Conservation (phyloP, 2,888 invertebrate genomes). For the Hirtodrosophila cameraria region DNA sequence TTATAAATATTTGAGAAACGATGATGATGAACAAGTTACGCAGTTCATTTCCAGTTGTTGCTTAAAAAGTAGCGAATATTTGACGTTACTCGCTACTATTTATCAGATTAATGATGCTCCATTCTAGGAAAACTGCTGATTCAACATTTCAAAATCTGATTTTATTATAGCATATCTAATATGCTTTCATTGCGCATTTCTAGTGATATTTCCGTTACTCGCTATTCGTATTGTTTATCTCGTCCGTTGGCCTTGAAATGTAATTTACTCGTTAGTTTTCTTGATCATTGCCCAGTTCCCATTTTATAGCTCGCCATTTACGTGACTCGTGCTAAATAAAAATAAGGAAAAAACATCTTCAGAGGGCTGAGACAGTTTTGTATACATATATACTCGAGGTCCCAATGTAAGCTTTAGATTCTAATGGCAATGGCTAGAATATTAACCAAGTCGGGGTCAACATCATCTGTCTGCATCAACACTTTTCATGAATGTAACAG, state of each 20-base stretch:
- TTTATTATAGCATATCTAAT: too few relatives aligned
- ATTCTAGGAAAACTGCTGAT: too few relatives aligned
- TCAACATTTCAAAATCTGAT: too few relatives aligned
- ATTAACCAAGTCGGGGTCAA: conserved; percentile 51
- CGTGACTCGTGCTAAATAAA: conserved; percentile 33
- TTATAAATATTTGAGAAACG: too few relatives aligned
- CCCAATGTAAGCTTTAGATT: background rate
- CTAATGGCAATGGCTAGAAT: conserved; percentile 23
- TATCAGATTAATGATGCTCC: too few relatives aligned
- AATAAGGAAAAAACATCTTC: conserved; percentile 15
- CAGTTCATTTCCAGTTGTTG: too few relatives aligned
- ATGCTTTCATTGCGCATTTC: conserved; percentile 2
- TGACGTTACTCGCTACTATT: too few relatives aligned
- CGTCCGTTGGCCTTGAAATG: conserved; percentile 29
- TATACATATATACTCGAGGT: background rate
- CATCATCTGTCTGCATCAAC: conserved; percentile 2
- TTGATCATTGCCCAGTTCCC: too few relatives aligned
- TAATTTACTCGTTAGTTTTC: conserved; percentile 24
- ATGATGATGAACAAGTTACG: too few relatives aligned
- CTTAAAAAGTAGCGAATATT: too few relatives aligned
- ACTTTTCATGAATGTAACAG: background rate
- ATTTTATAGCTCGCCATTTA: conserved; percentile 38
- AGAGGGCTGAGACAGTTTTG: conserved; percentile 3
- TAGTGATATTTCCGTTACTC: conserved; percentile 20
- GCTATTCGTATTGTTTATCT: conserved; percentile 24